Conservation (phyloP, 2,113 vertebrate species). For the Rhadina sibilatrix region DNA sequence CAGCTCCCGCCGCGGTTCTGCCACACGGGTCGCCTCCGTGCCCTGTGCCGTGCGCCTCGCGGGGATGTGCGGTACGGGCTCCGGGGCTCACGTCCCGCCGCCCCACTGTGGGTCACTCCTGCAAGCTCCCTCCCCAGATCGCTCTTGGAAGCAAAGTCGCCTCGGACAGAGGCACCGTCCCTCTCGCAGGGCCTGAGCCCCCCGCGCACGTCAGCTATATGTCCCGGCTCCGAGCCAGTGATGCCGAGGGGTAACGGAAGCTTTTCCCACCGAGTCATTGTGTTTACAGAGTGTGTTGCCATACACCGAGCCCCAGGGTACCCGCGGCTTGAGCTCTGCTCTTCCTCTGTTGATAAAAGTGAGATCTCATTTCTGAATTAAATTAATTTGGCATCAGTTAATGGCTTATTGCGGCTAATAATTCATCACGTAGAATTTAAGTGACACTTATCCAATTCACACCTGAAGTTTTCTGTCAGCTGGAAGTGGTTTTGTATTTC, state of each 20-base stretch:
- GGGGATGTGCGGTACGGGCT: neutral
- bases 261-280: neutral
- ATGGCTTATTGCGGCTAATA: neutral
- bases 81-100: neutral
- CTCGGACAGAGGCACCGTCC: neutral
- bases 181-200: neutral
- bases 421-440: neutral
- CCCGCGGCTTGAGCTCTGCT: neutral
- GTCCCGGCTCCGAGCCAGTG: neutral
- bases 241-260: neutral
- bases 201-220: fast-evolving
- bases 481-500: neutral
- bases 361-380: neutral
- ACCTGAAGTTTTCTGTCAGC: neutral
- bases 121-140: neutral
- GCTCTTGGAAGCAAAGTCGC: neutral
- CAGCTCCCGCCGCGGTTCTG: neutral
- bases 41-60: neutral
- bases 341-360: neutral
- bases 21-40: neutral
- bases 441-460: neutral
- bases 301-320: neutral
- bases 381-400: neutral
- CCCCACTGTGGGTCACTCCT: neutral
- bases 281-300: neutral